Base-by-base conservation (phyloP, 2,888 invertebrate genomes). In the Papilio gigon region DNA sequence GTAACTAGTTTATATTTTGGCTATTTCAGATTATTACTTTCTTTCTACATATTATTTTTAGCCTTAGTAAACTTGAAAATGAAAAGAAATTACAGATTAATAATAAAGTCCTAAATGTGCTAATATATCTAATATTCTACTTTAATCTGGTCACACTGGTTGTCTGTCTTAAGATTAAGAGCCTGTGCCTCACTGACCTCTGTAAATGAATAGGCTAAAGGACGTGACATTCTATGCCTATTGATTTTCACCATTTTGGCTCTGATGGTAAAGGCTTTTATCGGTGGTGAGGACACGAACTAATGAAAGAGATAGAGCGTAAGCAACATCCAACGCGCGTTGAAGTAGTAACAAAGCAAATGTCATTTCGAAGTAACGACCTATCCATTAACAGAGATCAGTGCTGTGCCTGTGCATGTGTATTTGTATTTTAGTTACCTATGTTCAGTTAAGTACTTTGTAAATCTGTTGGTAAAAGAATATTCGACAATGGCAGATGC, bases 401-500 rank as follows among this genome's bases (percentile, higher is more conserved):
- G 9, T 44, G 44, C 22, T 47, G 6, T 22, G 20, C 22, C 11
- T 47, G 22, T 47, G 20, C 4, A 20, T 47, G 12, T 22, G 20
- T 14, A 11, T 47, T 11, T 11, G 20, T 22, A 11, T 47, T n/a
- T 53, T 27, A 30, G 53, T 27, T 56, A 56, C 30, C 27, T 56
- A 30, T 30, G 17, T 56, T 27, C 8, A 8, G 44, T 53, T 35
- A 53, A 56, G 53, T 56, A 56, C 53, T 30, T 56, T 56, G 53
- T 47, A 35, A 58, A 22, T 63, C 67, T 68, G 67, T 68, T 62
- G 65, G 30, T 65, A 44, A 42, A 47, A 59, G 37, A 80, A 77
- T 81, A 78, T 75, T 82, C 84, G 78, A 88, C 82, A 86, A 91
- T 91, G 91, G 91, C 90, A 91, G 91, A 91, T 88, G 89, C 90